Evolutionary conservation across 2,888 invertebrate genomes (phyloP), one percentile per base, ranked within the genome.

Genomic region (Erynnis tages): DNA sequence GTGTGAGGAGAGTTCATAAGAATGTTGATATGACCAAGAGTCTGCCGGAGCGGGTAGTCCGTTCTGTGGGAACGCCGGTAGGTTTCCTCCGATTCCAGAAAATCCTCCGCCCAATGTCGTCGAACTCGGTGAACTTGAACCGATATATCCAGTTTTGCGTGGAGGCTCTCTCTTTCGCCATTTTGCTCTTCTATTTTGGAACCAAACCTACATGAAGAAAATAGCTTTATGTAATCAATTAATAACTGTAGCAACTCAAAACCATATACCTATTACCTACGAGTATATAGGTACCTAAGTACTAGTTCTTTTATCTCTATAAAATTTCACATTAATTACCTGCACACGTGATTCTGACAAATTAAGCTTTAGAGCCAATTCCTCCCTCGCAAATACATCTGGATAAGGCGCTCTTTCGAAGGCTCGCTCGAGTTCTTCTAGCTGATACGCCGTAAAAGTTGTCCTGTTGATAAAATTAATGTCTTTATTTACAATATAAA

Each of bases 331-430:
- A 21, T 4, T 21, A 19, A 13, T 34, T 67, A 90, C 90, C 81
- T 90, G 90, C 59, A 90, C 90, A 74, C 90, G 78, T 72, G 90
- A 90, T 83, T 98, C 98, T 66, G 96, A 97, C 16, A 98, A 91
- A 68, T 95, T 95, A 48, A 98, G 91, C 76, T 97, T 96, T 34
- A 97, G 91, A 43, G 98, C 98, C 53, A 98, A 87, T 76, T 98
- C 98, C 78, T 98, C 98, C 53, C 98, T 91, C 1, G 98, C 98
- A 72, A 98, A 98, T 0, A 98, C 97, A 78, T 98, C 98, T 0
- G 98, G 98, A 73, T 98, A 98, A 0, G 98, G 98, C 0, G 98
- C 98, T 25, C 97, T 91, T 76, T 98, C 97, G 73, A 98, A 98
- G 0, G 98, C 98, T 37, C 97, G 91, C 76, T 98, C 98, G 68